These are phyloP conservation scores for Zele albiditarsus DNA, from an alignment of 2,888 invertebrate genomes.

Conservation along the genomic window DNA sequence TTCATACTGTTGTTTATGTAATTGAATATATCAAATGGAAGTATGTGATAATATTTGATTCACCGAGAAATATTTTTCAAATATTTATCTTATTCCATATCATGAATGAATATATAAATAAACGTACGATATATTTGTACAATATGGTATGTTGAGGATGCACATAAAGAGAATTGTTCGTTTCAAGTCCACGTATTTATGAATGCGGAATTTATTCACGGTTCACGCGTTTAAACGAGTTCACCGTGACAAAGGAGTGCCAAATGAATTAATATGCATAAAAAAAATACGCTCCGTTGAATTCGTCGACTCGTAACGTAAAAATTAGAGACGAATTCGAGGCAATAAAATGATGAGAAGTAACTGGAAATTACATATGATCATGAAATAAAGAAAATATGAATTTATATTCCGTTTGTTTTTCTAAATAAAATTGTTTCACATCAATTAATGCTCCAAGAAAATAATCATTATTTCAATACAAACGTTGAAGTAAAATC, in stretches of 20 bases:
- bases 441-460: no score
- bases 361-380: not conserved
- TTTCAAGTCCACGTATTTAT: constrained; percentile 19
- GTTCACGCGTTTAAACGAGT: constrained; percentile 33
- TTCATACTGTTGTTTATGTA: not conserved
- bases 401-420: not conserved
- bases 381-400: not conserved
- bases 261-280: constrained; percentile 33
- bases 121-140: not conserved
- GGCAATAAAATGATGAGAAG: not conserved
- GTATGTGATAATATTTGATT: not conserved
- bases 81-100: not conserved
- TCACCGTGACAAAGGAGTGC: constrained; percentile 36
- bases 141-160: not conserved
- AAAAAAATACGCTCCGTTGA: constrained; percentile 30
- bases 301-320: constrained; percentile 25
- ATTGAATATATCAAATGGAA: not conserved
- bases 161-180: constrained; percentile 16
- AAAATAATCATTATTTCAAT: no score
- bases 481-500: not conserved
- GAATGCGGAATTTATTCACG: constrained; percentile 24
- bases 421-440: no score
- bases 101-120: not conserved
- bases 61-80: not conserved
- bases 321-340: constrained; percentile 19